phyloP scores from a whole-genome alignment of 2,888 invertebrate species.

The Drosophila setosimentum region DNA sequence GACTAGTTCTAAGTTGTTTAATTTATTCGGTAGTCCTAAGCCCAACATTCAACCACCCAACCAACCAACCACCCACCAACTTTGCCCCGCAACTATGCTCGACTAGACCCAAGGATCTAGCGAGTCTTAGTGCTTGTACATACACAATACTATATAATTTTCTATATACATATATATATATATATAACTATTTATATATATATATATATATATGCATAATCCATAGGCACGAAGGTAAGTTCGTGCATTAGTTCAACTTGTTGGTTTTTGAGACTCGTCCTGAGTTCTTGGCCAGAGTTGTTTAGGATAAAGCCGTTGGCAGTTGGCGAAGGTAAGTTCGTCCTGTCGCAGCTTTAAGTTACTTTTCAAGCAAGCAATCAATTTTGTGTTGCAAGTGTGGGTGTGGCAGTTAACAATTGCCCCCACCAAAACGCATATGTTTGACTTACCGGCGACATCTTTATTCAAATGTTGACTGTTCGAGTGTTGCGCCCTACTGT shows the following conservation, averaged over 20 bases:
- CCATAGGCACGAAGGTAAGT: slow-evolving; percentile 75
- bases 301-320: slow-evolving; percentile 58
- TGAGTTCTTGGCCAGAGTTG: slow-evolving; percentile 38
- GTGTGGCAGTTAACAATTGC: slow-evolving; percentile 42
- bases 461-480: slow-evolving; percentile 74
- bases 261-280: slow-evolving; percentile 18
- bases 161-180: slow-evolving; percentile 23
- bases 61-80: slow-evolving; percentile 30
- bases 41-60: slow-evolving; percentile 19
- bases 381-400: slow-evolving; percentile 57
- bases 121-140: slow-evolving; percentile 71
- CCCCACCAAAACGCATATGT: slow-evolving; percentile 58
- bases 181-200: slow-evolving; percentile 13
- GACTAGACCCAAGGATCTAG: slow-evolving; percentile 66
- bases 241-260: slow-evolving; percentile 66
- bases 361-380: slow-evolving; percentile 46
- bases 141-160: slow-evolving; percentile 40
- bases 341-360: slow-evolving; percentile 71
- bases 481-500: slow-evolving; percentile 18
- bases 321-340: slow-evolving; percentile 77
- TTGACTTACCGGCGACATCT: slow-evolving; percentile 78
- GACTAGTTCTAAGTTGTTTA: slow-evolving; percentile 69
- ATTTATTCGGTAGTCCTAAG: slow-evolving; percentile 62
- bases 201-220: slow-evolving; percentile 16
- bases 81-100: slow-evolving; percentile 59